Evolutionary conservation across 2,888 invertebrate genomes (phyloP), one percentile per base, ranked within the genome.

Genomic region (Drosophila meridiana): DNA sequence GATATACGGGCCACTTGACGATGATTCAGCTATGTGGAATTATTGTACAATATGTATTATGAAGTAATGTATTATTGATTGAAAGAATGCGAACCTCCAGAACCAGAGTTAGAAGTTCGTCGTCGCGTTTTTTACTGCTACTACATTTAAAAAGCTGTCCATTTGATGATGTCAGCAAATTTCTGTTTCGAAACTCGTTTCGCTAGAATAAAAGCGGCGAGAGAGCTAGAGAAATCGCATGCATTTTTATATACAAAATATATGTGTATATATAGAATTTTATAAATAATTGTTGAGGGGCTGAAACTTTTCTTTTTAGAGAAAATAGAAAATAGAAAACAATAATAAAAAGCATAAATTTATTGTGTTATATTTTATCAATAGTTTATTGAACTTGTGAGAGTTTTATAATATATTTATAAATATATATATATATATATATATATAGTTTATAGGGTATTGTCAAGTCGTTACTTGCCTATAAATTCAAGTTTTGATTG

Each of bases 11-110:
- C 13, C n/a, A 20, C n/a, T 7, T 11, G 30, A 2, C n/a, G 47
- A 56, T 86, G 89, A 82, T 57, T 87, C 81, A 89, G 68, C 65
- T 36, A 14, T 36, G 14, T 28, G 38, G 45, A 40, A 63, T 80
- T 62, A 20, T 20, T 20, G 20, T 20, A 14, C 40, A 38, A 70
- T 47, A 28, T 60, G 43, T 14, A 28, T 28, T 53, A 53, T 55
- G 34, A 26, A 55, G 36, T 55, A 38, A 13, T 38, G 38, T 40
- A 28, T 9, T 28, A 40, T 20, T 40, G 42, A 50, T 72, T 47
- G n/a, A 34, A 45, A 50, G n/a, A n/a, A 14, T 32, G n/a, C 5
- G n/a, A 50, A n/a, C 9, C 8, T 4, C 20, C 20, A 20, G 20
- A 20, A 20, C 20, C 9, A 9, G 8, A n/a, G 48, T 14, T 13